A percentile compares a stretch with the other conserved stretches of the same genome.
Evolutionary conservation across 2,888 invertebrate genomes (phyloP).

Genomic region (Drosophila demipolita): DNA sequence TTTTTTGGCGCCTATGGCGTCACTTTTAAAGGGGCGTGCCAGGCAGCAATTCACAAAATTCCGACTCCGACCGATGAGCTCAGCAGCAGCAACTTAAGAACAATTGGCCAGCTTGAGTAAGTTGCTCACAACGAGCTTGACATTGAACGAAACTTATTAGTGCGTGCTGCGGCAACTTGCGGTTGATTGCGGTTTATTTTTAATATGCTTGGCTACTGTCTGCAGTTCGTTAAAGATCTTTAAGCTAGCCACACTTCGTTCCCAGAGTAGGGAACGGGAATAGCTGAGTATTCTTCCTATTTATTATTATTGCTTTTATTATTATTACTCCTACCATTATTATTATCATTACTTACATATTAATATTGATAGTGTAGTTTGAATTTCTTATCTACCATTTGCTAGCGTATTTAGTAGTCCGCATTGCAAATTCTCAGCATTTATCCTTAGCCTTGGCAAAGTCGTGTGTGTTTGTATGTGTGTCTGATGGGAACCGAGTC

Average conservation of each 20-base stretch:
- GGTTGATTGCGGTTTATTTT: slow-evolving; percentile 2
- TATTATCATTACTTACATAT: background rate
- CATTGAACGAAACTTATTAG: slow-evolving; percentile 56
- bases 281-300: background rate
- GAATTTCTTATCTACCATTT: background rate
- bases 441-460: slow-evolving; percentile 16
- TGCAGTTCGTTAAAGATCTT: slow-evolving; percentile 10
- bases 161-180: background rate
- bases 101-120: slow-evolving; percentile 11
- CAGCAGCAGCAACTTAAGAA: slow-evolving; percentile 7
- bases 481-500: slow-evolving; percentile 39
- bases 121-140: slow-evolving; percentile 67
- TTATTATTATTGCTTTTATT: background rate
- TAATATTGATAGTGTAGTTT: background rate
- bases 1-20: slow-evolving; percentile 56
- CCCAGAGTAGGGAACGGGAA: background rate
- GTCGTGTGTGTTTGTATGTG: background rate
- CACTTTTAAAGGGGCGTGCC: slow-evolving; percentile 63
- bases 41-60: slow-evolving; percentile 19
- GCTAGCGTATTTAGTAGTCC: slow-evolving; percentile 19
- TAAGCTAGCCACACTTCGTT: background rate
- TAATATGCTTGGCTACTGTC: slow-evolving; percentile 2
- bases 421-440: background rate
- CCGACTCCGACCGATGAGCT: slow-evolving; percentile 34
- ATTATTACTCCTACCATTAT: background rate